phyloP scores from a whole-genome alignment of 2,888 invertebrate species.

The Biston stratarius region DNA sequence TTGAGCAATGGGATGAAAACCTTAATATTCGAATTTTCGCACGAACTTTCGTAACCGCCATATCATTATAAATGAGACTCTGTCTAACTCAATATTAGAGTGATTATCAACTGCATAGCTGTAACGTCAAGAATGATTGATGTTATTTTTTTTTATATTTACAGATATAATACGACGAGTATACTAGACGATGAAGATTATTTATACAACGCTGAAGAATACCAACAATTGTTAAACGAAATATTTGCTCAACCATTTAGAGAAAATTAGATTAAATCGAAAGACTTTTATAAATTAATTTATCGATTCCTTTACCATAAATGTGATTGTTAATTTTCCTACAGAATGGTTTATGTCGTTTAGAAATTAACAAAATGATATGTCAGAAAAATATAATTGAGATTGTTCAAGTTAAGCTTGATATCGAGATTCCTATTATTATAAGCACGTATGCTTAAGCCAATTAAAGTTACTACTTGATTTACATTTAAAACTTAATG shows the following conservation, averaged over 20 bases:
- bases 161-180: conserved; percentile 69
- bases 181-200: conserved; percentile 75
- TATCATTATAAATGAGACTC: too few relatives aligned
- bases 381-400: conserved; percentile 30
- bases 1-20: background rate
- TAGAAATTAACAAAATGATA: background rate
- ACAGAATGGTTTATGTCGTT: conserved; percentile 13
- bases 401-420: conserved; percentile 51
- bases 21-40: too few relatives aligned
- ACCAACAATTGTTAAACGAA: conserved; percentile 79
- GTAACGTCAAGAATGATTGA: too few relatives aligned
- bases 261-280: conserved; percentile 62
- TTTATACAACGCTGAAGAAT: conserved; percentile 77
- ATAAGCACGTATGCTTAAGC: conserved; percentile 59
- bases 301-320: conserved; percentile 1
- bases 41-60: too few relatives aligned
- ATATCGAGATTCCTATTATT: conserved; percentile 70
- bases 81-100: too few relatives aligned
- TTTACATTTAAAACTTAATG: conserved; percentile 38
- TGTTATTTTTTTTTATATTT: conserved; percentile 38
- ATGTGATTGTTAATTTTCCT: background rate
- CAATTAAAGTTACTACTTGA: conserved; percentile 60
- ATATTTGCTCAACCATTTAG: conserved; percentile 84
- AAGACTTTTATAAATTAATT: conserved; percentile 7
- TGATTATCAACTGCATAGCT: too few relatives aligned